These are phyloP conservation scores for Leucoraja ocellata DNA, from an alignment of 2,797 vertebrate species.

Conservation along the genomic window DNA sequence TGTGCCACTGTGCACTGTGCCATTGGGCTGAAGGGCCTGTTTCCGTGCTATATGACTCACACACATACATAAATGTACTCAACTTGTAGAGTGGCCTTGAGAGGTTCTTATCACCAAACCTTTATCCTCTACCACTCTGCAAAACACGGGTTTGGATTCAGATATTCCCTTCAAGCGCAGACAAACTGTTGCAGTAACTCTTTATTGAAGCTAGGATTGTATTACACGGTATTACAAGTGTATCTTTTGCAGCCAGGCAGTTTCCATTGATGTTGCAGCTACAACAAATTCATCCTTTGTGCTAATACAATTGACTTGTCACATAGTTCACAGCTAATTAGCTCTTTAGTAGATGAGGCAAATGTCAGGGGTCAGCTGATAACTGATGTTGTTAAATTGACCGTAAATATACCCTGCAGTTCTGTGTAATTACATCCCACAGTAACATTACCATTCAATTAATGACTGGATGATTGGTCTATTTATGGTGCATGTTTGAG, in stretches of 20 bases:
- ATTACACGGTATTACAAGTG: conserved; percentile 50
- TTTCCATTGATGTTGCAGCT: conserved; percentile 53
- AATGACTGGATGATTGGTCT: conserved; percentile 44
- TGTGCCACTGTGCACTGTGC: too few relatives aligned
- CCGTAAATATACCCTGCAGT: conserved; percentile 74
- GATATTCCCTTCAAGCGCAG: background rate
- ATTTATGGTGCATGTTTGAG: conserved; percentile 43
- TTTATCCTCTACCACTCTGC: background rate
- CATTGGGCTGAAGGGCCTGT: too few relatives aligned
- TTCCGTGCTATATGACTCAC: too few relatives aligned
- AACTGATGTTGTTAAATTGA: conserved; percentile 80
- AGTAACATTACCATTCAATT: conserved; percentile 61
- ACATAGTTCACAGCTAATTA: conserved; percentile 89
- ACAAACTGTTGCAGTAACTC: background rate
- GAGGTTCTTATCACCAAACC: background rate
- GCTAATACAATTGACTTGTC: conserved; percentile 81
- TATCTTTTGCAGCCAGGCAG: conserved; percentile 59
- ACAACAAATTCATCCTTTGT: conserved; percentile 64
- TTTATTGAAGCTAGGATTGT: conserved; percentile 43
- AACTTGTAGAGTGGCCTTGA: background rate
- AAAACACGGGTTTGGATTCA: background rate
- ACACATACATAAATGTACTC: background rate
- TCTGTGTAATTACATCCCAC: conserved; percentile 48
- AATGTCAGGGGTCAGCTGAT: conserved; percentile 74
- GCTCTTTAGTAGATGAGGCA: conserved; percentile 65